Evolutionary conservation across 2,113 vertebrate genomes (phyloP).

Genomic region (Cinclus cinclus): DNA sequence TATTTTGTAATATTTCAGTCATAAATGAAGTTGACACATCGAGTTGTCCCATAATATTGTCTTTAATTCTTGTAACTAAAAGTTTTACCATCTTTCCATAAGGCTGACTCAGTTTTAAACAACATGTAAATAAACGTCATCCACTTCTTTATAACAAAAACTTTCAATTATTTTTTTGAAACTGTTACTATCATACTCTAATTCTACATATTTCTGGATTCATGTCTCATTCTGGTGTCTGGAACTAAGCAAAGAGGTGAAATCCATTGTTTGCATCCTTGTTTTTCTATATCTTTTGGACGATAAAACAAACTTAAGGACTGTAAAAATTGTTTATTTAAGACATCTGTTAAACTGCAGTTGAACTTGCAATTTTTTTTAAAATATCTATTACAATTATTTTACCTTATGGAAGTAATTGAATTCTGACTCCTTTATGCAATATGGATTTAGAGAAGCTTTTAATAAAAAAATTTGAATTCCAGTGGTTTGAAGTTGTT

Average conservation of each 20-base stretch:
- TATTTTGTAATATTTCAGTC: neutral
- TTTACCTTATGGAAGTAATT: neutral
- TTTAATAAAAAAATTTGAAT: neutral
- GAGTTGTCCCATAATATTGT: neutral
- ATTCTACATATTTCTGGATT: neutral
- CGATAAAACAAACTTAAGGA: neutral
- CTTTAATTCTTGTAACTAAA: neutral
- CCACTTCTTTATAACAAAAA: neutral
- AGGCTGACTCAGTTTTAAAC: neutral
- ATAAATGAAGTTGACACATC: neutral
- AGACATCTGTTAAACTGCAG: neutral
- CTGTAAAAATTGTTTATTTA: neutral
- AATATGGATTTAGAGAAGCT: neutral
- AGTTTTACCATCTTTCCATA: neutral
- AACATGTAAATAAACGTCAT: neutral
- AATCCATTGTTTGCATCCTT: neutral
- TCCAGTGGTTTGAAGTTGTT: neutral
- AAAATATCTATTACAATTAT: neutral
- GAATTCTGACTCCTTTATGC: neutral
- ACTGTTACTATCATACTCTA: neutral
- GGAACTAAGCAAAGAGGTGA: neutral
- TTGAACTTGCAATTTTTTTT: neutral
- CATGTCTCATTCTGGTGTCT: neutral
- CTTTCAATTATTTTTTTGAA: accelerated
- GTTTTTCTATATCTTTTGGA: neutral